phyloP scores from a whole-genome alignment of 2,113 vertebrate genomes.

The Monopterus albus region DNA sequence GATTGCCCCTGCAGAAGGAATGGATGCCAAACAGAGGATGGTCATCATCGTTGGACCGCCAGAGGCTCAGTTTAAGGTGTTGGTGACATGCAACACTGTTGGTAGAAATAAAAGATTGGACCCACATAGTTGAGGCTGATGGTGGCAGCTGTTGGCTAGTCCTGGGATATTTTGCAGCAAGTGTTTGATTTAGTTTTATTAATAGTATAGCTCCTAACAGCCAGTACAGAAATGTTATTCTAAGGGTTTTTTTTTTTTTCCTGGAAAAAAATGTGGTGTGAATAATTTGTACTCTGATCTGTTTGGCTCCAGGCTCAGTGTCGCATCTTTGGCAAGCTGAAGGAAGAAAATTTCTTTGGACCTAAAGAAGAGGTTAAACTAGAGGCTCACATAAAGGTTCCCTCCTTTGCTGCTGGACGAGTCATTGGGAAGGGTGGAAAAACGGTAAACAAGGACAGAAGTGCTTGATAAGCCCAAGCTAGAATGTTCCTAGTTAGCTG shows the following conservation, averaged over 20 bases:
- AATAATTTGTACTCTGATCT: constrained; percentile 4
- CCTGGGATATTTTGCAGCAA: too few species aligned
- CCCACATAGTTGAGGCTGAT: not conserved
- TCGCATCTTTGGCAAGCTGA: constrained; percentile 94
- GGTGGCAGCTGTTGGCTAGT: not conserved
- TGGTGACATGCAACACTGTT: not conserved
- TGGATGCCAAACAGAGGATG: constrained; percentile 95
- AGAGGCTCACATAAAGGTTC: constrained; percentile 98
- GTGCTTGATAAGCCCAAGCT: not conserved
- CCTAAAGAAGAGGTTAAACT: constrained; percentile 99
- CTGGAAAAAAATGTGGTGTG: not conserved
- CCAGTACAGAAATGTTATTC: not conserved
- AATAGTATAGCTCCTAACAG: not conserved
- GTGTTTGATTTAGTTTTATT: not conserved
- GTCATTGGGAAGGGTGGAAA: constrained; percentile 99
- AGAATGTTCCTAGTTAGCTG: too few species aligned
- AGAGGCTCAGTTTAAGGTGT: constrained; percentile 98
- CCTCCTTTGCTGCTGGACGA: constrained; percentile 95
- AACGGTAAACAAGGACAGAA: constrained; percentile 83
- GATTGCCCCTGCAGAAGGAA: constrained; percentile 96
- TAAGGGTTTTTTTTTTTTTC: too few species aligned
- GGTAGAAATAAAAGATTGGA: not conserved
- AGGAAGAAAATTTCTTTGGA: constrained; percentile 99
- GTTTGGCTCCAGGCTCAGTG: constrained; percentile 88
- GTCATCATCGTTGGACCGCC: constrained; percentile 96